Percentiles rank a stretch among this genome's conserved stretches.
Conservation (phyloP, 2,797 vertebrate genomes). For the Gymnothorax javanicus region DNA sequence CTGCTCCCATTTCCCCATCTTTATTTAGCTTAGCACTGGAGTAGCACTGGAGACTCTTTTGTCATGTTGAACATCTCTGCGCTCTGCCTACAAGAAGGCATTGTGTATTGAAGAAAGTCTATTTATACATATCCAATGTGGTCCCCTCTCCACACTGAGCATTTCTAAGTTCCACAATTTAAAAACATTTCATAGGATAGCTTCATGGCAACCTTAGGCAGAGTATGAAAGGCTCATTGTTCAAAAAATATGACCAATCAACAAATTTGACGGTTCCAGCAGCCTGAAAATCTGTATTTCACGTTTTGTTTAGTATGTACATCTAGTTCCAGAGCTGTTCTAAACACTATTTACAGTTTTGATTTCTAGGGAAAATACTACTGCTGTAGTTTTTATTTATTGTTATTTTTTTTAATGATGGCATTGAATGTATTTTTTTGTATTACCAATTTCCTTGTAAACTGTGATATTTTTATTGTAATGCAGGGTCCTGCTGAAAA, state of each 20-base stretch:
- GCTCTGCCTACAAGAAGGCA: not conserved
- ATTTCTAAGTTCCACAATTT: not conserved
- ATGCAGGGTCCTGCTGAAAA: too few relatives aligned
- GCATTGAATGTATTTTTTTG: too few relatives aligned
- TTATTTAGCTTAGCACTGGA: not conserved
- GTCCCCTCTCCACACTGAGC: not conserved
- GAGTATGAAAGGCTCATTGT: not conserved
- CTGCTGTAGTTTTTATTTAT: too few relatives aligned
- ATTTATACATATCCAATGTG: not conserved
- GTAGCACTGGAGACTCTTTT: constrained; percentile 12
- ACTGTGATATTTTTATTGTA: too few relatives aligned
- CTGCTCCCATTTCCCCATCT: not conserved
- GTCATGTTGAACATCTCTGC: constrained; percentile 4
- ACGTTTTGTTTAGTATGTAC: not conserved
- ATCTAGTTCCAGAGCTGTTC: not conserved
- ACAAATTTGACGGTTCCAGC: not conserved
- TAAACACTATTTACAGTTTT: too few relatives aligned
- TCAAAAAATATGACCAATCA: not conserved
- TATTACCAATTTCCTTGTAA: too few relatives aligned
- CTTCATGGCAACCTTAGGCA: not conserved
- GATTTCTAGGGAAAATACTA: too few relatives aligned
- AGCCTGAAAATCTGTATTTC: not conserved
- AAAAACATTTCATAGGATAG: not conserved
- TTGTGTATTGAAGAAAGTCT: not conserved
- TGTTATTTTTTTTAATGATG: too few relatives aligned